Evolutionary conservation across 2,888 invertebrate genomes (phyloP), one percentile per base, ranked within the genome.

Genomic region (Rhyacophila evoluta): DNA sequence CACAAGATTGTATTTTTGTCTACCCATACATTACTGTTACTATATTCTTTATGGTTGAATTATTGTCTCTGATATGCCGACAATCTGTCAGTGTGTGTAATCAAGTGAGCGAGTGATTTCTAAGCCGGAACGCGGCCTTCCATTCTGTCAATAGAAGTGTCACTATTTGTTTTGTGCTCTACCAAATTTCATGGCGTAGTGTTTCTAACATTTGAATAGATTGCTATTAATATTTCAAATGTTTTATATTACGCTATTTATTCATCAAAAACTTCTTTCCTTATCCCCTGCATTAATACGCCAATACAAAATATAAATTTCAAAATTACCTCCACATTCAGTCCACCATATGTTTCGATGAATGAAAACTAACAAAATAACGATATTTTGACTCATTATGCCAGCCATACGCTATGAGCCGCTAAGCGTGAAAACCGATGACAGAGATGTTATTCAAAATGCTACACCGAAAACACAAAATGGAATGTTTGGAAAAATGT

Each of bases 321-420:
- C 0, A 55, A 19, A 55, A 2, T 33, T 33, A 55, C 55, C 55
- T 39, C 25, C 55, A 19, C 55, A 10, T 10, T 19, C 15, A 8
- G 55, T 55, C 55, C 55, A 4, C 72, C 36, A 72, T 72, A 38
- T 72, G 72, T 19, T n/a, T 33, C 36, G 4, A 37, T 72, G 25
- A 15, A 38, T 36, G 72, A 72, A 15, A 72, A 33, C 37, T 72
- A 33, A 11, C 1, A 25, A 1, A 25, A 2, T 8, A 5, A 4
- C 6, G n/a, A n/a, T 33, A 19, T 25, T 37, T 19, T 36, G 28
- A 36, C 41, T 41, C 28, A 75, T 75, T 29, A 82, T 80, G 82
- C 77, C 82, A n/a, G 27, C 39, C 11, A 36, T 77, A 68, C 80
- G 82, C 15, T 82, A 82, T 55, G 80, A 82, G 55, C 79, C 79